Percentiles rank a stretch among this genome's conserved stretches.
Conservation (phyloP, 2,888 invertebrate genomes). For the Elysia crispata region DNA sequence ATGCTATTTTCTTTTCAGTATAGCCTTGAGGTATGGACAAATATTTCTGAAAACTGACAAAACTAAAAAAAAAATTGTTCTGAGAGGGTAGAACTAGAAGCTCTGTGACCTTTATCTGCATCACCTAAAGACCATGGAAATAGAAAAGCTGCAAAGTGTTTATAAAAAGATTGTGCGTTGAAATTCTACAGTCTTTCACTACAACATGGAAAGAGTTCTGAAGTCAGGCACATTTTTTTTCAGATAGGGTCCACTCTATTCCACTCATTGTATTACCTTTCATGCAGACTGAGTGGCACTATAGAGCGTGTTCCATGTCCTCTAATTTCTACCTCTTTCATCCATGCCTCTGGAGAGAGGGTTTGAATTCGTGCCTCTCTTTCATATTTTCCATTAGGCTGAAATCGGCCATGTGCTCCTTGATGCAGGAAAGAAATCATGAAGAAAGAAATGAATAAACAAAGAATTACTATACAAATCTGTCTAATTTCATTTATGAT, state of each 20-base stretch:
- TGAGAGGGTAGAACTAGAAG: too few species aligned
- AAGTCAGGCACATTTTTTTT: too few species aligned
- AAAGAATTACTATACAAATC: neutral
- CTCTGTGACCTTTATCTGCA: too few species aligned
- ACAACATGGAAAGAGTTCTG: neutral
- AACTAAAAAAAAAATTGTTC: too few species aligned
- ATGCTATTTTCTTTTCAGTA: too few species aligned
- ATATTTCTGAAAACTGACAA: neutral
- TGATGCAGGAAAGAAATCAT: neutral
- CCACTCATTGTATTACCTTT: neutral
- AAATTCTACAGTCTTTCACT: too few species aligned
- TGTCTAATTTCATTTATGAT: too few species aligned
- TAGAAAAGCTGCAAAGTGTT: too few species aligned
- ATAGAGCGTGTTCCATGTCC: constrained; percentile 69
- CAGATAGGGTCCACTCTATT: too few species aligned
- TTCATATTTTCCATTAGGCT: constrained; percentile 41
- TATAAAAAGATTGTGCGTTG: too few species aligned
- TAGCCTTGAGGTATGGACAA: neutral
- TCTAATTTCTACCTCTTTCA: constrained; percentile 71
- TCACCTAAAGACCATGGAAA: too few species aligned
- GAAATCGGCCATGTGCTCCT: constrained; percentile 74
- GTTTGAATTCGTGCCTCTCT: constrained; percentile 72
- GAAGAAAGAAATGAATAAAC: constrained; percentile 7
- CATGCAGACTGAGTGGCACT: neutral
- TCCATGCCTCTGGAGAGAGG: constrained; percentile 72